Percentiles rank a stretch among this genome's conserved stretches.
These are phyloP conservation scores for Physocephala rufipes DNA, from an alignment of 2,888 invertebrate species.

Conservation along the genomic window DNA sequence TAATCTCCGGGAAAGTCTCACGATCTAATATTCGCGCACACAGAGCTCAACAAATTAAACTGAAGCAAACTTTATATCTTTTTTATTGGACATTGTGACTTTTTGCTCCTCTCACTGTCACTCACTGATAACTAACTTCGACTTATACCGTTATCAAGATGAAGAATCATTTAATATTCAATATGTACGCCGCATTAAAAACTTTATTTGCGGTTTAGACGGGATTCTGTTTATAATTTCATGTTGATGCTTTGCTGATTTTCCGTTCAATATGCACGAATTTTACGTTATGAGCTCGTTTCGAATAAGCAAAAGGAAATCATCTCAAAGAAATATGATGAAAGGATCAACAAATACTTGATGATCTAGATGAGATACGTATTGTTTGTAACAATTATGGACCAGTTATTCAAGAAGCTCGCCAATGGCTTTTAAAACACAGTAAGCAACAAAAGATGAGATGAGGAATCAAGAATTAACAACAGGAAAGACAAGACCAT, in stretches of 20 bases:
- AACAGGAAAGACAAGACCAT: neutral
- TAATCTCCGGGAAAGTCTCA: slow-evolving; percentile 8
- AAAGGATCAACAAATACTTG: neutral
- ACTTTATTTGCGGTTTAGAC: neutral
- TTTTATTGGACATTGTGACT: neutral
- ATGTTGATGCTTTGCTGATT: neutral
- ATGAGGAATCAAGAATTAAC: neutral
- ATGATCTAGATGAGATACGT: neutral
- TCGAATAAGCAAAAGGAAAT: neutral
- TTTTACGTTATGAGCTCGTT: neutral
- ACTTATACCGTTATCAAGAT: neutral
- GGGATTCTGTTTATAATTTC: neutral
- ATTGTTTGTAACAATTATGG: neutral
- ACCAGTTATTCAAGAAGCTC: neutral
- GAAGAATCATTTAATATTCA: neutral
- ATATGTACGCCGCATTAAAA: neutral
- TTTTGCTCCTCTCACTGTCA: neutral
- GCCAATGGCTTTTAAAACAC: no score
- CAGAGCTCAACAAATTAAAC: neutral
- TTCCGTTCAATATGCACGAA: neutral
- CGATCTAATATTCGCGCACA: no score
- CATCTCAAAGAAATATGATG: neutral
- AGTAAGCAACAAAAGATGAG: neutral
- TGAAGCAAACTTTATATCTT: slow-evolving; percentile 3
- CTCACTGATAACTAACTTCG: neutral